Evolutionary conservation across 2,113 vertebrate species (phyloP), one percentile per base, ranked within the genome.

Genomic region (Xenopus tropicalis): DNA sequence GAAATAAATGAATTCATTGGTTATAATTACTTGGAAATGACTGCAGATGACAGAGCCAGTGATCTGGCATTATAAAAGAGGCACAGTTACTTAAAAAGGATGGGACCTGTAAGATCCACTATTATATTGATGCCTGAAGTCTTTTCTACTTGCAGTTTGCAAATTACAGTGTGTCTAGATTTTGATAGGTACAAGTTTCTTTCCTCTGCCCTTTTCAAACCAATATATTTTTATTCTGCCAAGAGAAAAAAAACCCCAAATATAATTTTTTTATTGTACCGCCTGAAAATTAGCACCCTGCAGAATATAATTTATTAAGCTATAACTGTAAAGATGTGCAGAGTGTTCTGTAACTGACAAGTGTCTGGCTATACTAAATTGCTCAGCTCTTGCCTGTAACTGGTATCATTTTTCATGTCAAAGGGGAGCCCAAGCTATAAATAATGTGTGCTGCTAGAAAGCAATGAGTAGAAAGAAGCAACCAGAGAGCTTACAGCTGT

Each of bases 331-430:
- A 76, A 76, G 66, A 76, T 69, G 73, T 61, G 58, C 58, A 69
- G 73, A 76, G 66, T 16, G 21, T 76, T 76, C 73, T 69, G 46
- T 75, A 69, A 76, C 66, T 69, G 73, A 76, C 73, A 76, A 76
- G 73, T 76, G 73, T 59, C 66, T 54, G 73, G 73, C 73, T 69
- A 63, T 76, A 69, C 66, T 68, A 76, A 76, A 76, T 76, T 76
- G 66, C 73, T 63, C 29, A 42, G 73, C 73, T 69, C 73, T 76
- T 67, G 68, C 73, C 46, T 69, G 66, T 76, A 76, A 76, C 73
- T 69, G 61, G 66, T 76, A 76, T 69, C 66, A 76, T 76, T 76
- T 76, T 69, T 76, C 73, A 76, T 62, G 73, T 76, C 73, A 76
- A 63, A 69, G 58, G 56, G 25, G 25, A 69, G 65, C 29, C 65